These are phyloP conservation scores for Diachasma alloeum DNA, from an alignment of 1,140 invertebrate species.

Conservation along the genomic window DNA sequence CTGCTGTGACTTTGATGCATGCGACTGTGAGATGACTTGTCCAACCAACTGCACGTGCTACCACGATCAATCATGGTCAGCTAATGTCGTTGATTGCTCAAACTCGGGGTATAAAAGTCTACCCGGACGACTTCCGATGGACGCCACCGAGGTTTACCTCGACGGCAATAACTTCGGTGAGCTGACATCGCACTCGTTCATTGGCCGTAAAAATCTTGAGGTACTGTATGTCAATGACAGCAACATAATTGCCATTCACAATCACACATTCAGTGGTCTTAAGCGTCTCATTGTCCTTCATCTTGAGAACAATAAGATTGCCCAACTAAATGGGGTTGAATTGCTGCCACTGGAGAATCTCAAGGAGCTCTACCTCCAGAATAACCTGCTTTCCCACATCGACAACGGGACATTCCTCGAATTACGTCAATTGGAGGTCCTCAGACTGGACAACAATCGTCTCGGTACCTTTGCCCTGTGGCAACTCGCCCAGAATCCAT, in stretches of 20 bases:
- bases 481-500: slow-evolving; percentile 76
- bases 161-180: slow-evolving; percentile 85
- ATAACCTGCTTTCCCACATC: slow-evolving; percentile 79
- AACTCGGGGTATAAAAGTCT: slow-evolving; percentile 75
- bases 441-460: slow-evolving; percentile 82
- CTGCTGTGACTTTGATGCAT: slow-evolving; percentile 88
- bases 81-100: slow-evolving; percentile 90
- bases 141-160: slow-evolving; percentile 87
- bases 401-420: slow-evolving; percentile 79
- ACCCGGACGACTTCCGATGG: slow-evolving; percentile 86
- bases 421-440: slow-evolving; percentile 77
- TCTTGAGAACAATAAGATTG: slow-evolving; percentile 82
- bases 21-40: slow-evolving; percentile 86
- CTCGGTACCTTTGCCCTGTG: slow-evolving; percentile 81
- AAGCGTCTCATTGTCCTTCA: slow-evolving; percentile 79
- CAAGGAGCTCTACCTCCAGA: slow-evolving; percentile 84
- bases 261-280: slow-evolving; percentile 85
- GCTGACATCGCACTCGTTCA: slow-evolving; percentile 84
- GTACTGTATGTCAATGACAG: slow-evolving; percentile 85
- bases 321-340: slow-evolving; percentile 78
- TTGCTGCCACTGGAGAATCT: slow-evolving; percentile 77
- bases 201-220: slow-evolving; percentile 85
- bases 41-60: slow-evolving; percentile 87
- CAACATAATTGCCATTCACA: slow-evolving; percentile 79
- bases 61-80: slow-evolving; percentile 86